phyloP scores from a whole-genome alignment of 2,113 vertebrate genomes.

The Elaphurus davidianus region DNA sequence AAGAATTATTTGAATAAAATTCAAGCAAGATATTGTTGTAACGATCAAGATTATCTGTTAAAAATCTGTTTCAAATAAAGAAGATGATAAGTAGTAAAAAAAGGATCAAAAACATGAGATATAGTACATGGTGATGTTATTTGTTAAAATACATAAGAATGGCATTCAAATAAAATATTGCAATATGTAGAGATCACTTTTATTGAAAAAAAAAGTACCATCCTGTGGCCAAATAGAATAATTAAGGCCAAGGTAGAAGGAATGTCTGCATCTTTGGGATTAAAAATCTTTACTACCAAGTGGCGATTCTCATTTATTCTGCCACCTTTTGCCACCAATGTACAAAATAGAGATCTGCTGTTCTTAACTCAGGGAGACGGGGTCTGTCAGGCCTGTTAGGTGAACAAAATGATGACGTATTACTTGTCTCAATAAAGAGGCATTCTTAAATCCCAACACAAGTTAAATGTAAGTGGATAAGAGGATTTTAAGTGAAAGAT shows the following conservation, averaged over 20 bases:
- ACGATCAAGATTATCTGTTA: conserved; percentile 88
- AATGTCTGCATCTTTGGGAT: conserved; percentile 39
- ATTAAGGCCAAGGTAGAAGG: conserved; percentile 43
- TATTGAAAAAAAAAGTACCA: neutral
- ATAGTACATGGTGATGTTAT: conserved; percentile 54
- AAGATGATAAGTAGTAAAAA: conserved; percentile 80
- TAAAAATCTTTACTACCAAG: conserved; percentile 19
- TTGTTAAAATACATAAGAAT: conserved; percentile 72
- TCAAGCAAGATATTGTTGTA: conserved; percentile 87
- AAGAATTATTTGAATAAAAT: conserved; percentile 94
- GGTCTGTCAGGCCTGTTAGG: conserved; percentile 70
- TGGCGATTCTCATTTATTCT: conserved; percentile 43
- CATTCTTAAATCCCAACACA: conserved; percentile 71
- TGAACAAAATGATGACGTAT: conserved; percentile 75
- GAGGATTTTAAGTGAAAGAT: conserved; percentile 64
- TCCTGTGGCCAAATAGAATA: conserved; percentile 61
- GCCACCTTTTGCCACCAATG: conserved; percentile 53
- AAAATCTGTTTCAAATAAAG: conserved; percentile 89
- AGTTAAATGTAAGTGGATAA: conserved; percentile 61
- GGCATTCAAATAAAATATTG: conserved; percentile 44
- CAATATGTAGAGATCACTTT: conserved; percentile 44
- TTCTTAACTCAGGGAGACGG: conserved; percentile 62
- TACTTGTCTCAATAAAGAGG: conserved; percentile 67
- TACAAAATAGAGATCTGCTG: conserved; percentile 32
- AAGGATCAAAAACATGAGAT: conserved; percentile 78